Percentiles rank a stretch among this genome's conserved stretches.
Conservation (phyloP, 1,140 invertebrate species). For the Drosophila sechellia region DNA sequence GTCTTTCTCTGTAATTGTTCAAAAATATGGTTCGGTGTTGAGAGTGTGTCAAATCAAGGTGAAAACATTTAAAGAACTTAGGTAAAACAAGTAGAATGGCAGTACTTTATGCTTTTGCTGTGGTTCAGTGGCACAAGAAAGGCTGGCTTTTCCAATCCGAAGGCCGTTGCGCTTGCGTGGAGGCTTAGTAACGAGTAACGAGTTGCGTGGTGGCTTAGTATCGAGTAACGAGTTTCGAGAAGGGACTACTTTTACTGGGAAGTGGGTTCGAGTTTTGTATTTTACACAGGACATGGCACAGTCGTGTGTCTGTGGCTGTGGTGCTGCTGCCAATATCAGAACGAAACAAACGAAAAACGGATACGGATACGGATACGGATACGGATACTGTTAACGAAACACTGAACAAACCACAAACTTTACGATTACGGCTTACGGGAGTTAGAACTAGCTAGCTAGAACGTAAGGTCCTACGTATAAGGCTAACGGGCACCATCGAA, state of each 20-base stretch:
- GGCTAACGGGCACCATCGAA: slow-evolving; percentile 45
- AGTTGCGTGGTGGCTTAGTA: slow-evolving; percentile 19
- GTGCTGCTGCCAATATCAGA: slow-evolving; percentile 22
- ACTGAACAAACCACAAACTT: slow-evolving; percentile 62
- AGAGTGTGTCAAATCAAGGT: slow-evolving; percentile 15
- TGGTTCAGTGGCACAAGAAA: slow-evolving; percentile 22
- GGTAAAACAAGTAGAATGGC: slow-evolving; percentile 43
- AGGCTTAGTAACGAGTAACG: slow-evolving; percentile 24
- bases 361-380: slow-evolving; percentile 1
- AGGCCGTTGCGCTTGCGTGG: slow-evolving; percentile 33
- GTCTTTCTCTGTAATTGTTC: slow-evolving; percentile 78
- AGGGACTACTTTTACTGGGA: slow-evolving; percentile 32
- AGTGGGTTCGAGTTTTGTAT: slow-evolving; percentile 20
- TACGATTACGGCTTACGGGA: slow-evolving; percentile 44
- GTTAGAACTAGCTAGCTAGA: slow-evolving; percentile 44
- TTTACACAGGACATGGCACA: slow-evolving; percentile 54
- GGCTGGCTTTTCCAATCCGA: slow-evolving; percentile 13
- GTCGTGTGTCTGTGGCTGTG: slow-evolving; percentile 33
- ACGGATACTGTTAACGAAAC: slow-evolving; percentile 28
- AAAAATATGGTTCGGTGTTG: slow-evolving; percentile 59
- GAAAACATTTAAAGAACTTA: slow-evolving; percentile 27
- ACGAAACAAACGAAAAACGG: slow-evolving; percentile 43
- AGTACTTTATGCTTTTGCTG: slow-evolving; percentile 79
- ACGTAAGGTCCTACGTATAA: slow-evolving; percentile 67
- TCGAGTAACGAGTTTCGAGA: slow-evolving; percentile 16